Base-by-base conservation (phyloP, 2,113 vertebrate genomes). In the Periophthalmodon schlosseri region DNA sequence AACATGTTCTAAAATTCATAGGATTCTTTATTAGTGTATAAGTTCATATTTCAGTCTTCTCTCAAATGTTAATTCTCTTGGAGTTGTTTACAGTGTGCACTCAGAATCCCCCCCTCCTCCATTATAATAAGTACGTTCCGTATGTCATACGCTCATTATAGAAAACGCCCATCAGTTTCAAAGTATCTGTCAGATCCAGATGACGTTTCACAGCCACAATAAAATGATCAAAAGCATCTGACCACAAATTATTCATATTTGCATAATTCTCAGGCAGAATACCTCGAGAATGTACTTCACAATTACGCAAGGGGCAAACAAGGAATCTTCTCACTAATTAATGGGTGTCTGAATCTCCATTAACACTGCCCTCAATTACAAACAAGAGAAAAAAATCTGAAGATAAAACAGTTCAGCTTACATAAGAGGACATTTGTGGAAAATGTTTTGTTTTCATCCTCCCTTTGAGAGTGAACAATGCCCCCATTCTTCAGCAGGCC, bases 301-400 rank as follows among this genome's bases (percentile, higher is more conserved):
- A 63, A 3, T 18, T 28, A 13, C 13, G 13, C 28, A 61, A 66
- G 58, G 16, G 36, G 20, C 47, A 18, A 72, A 4, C 14, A 6
- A 68, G 63, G 60, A 68, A 54, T 20, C 69, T 74, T 83, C 69
- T 77, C 66, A 74, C 78, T 86, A 85, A 91, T 92, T 90, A 91
- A 80, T 78, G 84, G 77, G 81, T 85, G 87, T 84, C 82, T 83
- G 80, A 28, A 78, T 91, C 87, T 91, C 81, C 88, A 88, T 88
- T 86, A 88, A 85, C 70, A 33, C 63, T 73, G 84, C 87, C 82
- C 81, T 88, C 56, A 8, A 82, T 88, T 76, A 80, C 65, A 76
- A 52, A 65, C 44, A 23, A 33, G 39, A 63, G 57, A 0, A 33
- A 20, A 39, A 74, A 33, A 21, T 18, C 34, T 18, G 66, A 65